phyloP scores from a whole-genome alignment of 2,888 invertebrate genomes.

The Ditylenchus weischeri region DNA sequence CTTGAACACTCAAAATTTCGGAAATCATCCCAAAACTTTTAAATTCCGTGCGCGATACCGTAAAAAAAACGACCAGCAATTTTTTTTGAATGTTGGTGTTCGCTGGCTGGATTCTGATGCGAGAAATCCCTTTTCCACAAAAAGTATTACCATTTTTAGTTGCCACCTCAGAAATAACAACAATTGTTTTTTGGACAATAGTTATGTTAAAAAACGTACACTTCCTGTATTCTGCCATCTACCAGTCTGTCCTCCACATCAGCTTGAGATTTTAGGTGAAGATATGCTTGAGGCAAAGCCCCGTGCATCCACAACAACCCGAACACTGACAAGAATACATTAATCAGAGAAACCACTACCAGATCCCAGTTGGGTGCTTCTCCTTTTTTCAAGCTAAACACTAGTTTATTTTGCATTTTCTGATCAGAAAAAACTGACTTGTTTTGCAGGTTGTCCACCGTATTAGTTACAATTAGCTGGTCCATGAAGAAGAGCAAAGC shows the following conservation, averaged over 20 bases:
- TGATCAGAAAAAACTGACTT: constrained; percentile 26
- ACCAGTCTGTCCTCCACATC: constrained; percentile 61
- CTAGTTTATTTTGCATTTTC: not conserved
- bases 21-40: no score
- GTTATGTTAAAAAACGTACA: constrained; percentile 57
- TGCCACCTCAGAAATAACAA: no score
- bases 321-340: constrained; percentile 33
- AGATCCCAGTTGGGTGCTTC: constrained; percentile 39
- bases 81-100: no score
- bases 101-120: no score
- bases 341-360: constrained; percentile 37
- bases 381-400: constrained; percentile 36
- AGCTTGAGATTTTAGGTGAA: constrained; percentile 36
- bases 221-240: constrained; percentile 61
- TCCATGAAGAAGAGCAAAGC: constrained; percentile 42
- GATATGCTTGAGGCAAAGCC: constrained; percentile 42
- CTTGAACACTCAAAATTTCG: no score
- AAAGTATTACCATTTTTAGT: no score
- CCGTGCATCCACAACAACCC: constrained; percentile 45
- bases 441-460: constrained; percentile 40
- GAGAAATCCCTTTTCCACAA: no score
- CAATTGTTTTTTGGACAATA: no score
- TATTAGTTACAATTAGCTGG: constrained; percentile 40
- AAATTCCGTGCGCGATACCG: no score
- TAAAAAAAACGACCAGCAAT: no score